phyloP scores from a whole-genome alignment of 2,797 vertebrate species.

The Tadarida brasiliensis region DNA sequence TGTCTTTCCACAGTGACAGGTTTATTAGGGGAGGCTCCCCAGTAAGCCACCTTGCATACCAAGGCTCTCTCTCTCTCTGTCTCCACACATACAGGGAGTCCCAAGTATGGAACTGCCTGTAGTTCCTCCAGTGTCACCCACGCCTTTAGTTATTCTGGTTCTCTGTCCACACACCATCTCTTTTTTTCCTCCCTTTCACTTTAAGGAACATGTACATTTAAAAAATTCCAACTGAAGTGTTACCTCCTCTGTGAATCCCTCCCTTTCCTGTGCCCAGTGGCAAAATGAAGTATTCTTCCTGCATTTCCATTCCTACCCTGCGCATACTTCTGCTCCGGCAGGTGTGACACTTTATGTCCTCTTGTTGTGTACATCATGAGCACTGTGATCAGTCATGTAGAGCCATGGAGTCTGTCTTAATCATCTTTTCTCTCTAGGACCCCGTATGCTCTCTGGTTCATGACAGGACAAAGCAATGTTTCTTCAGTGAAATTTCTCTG shows the following conservation, averaged over 20 bases:
- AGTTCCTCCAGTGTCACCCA: background rate
- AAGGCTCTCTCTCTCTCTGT: background rate
- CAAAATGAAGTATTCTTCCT: background rate
- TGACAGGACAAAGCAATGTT: background rate
- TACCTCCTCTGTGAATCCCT: background rate
- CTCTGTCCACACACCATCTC: background rate
- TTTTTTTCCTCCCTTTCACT: background rate
- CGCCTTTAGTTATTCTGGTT: background rate
- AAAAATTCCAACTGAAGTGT: background rate
- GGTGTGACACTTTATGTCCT: background rate
- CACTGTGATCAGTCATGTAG: background rate
- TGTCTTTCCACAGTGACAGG: background rate
- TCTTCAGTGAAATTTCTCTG: background rate
- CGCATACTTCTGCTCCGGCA: background rate
- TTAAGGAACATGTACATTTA: background rate
- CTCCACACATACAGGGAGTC: background rate
- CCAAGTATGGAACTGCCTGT: background rate
- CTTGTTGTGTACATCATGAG: background rate
- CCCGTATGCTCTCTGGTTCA: background rate
- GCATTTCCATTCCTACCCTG: background rate
- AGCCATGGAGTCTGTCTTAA: background rate
- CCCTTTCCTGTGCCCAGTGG: background rate
- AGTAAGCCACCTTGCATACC: background rate
- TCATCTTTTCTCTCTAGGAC: background rate
- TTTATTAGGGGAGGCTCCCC: background rate